These are phyloP conservation scores for Drosophila pectinifera DNA, from an alignment of 1,140 invertebrate genomes.

Conservation along the genomic window DNA sequence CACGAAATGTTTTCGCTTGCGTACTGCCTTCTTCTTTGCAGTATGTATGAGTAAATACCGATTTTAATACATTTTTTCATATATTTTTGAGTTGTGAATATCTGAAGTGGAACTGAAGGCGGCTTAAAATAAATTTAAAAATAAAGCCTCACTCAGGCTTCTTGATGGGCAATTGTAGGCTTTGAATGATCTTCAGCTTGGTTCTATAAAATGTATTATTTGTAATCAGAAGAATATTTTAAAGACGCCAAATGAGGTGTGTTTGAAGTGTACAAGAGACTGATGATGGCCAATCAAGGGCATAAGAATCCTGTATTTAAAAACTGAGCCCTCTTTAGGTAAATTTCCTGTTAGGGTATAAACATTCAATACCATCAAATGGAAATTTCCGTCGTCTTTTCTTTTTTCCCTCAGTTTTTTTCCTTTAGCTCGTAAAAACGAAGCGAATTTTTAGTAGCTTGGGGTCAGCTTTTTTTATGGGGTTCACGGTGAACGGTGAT, in stretches of 20 bases:
- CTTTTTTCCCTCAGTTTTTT: background rate
- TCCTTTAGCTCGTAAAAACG: slow-evolving; percentile 1
- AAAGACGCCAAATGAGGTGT: too few species aligned
- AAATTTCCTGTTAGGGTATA: background rate
- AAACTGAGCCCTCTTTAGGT: background rate
- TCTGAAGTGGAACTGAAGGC: slow-evolving; percentile 17
- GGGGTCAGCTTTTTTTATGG: slow-evolving; percentile 12
- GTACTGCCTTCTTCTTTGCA: background rate
- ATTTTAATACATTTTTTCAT: background rate
- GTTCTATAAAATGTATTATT: background rate
- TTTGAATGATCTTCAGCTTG: background rate
- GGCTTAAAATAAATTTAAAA: slow-evolving; percentile 9
- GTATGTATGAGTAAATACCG: too few species aligned
- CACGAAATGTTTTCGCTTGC: slow-evolving; percentile 1
- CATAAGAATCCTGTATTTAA: background rate
- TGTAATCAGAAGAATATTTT: too few species aligned
- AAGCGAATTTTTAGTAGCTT: slow-evolving; percentile 19
- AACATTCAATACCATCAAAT: background rate
- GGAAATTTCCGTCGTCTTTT: background rate
- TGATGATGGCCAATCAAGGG: background rate
- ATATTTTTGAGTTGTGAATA: background rate
- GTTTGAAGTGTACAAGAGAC: too few species aligned
- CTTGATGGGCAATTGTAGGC: too few species aligned
- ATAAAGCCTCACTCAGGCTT: background rate
- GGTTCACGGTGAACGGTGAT: slow-evolving; percentile 3